Evolutionary conservation across 2,113 vertebrate species (phyloP).

Genomic region (Melanotaenia duboulayi): DNA sequence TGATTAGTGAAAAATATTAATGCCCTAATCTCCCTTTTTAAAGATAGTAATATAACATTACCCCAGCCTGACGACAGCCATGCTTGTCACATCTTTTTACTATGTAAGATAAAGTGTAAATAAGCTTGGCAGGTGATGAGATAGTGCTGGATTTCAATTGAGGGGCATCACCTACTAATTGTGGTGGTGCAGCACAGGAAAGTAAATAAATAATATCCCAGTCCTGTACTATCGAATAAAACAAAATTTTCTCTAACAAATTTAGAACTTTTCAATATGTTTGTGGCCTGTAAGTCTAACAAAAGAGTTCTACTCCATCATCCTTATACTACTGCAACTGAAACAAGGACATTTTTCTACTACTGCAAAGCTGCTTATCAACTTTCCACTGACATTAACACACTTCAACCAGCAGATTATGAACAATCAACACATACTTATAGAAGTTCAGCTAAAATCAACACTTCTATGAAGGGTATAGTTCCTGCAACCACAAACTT

Average conservation of each 20-base stretch:
- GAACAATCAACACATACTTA: not conserved
- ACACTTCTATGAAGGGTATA: not conserved
- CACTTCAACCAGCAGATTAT: not conserved
- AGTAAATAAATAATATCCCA: not conserved
- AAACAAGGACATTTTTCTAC: not conserved
- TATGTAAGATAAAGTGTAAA: not conserved
- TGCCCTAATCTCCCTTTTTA: not conserved
- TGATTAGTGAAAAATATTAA: not conserved
- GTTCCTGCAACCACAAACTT: not conserved
- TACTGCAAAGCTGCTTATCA: too few relatives aligned
- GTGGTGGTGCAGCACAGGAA: too few relatives aligned
- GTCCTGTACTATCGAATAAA: not conserved
- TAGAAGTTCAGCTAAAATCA: not conserved
- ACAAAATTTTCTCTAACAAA: not conserved
- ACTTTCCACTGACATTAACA: too few relatives aligned
- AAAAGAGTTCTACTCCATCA: too few relatives aligned
- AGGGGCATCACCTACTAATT: not conserved
- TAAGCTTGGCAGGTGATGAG: not conserved
- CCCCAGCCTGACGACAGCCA: not conserved
- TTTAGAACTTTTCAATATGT: too few relatives aligned
- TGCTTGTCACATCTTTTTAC: not conserved
- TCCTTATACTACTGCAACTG: not conserved
- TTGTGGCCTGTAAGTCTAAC: too few relatives aligned
- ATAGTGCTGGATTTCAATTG: not conserved
- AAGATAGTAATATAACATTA: not conserved